Evolutionary conservation across 2,797 vertebrate species (phyloP), one percentile per base, ranked within the genome.

Genomic region (Anabacerthia variegaticeps): DNA sequence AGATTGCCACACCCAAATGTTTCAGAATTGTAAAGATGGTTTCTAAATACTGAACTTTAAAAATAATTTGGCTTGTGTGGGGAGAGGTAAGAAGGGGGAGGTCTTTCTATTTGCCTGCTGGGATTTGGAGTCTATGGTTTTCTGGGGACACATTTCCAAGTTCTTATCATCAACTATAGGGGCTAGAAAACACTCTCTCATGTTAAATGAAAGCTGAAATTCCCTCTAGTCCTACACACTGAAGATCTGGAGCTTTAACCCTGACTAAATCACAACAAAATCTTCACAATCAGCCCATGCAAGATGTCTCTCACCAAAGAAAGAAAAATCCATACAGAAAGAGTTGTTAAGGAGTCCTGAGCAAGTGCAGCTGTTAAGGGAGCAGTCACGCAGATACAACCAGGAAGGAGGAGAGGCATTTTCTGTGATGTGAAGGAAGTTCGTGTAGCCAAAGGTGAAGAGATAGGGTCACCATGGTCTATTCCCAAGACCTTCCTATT

Each of bases 41-140:
- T 93, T 93, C 71, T 88, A 92, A 92, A 94, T 86, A 86, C 36
- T 68, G 85, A 92, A 43, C 61, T 85, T 96, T 72, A 88, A 93
- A 94, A 92, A 88, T 94, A 92, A 86, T 80, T 75, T 48, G 9
- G 27, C 51, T 94, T 79, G 26, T 4, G 3, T 51, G 46, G 39
- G 43, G 66, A 81, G 12, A 43, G 76, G 28, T 71, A 65, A 65
- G 65, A 83, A 91, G 23, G 24, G 51, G 43, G 36, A 93, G 52
- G 61, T 48, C 74, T 85, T 92, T 55, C 43, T 91, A 30, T 77
- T 80, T 92, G 49, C 26, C 65, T 73, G 52, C 41, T 93, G 61
- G 54, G 46, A 85, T 90, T 84, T 59, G 21, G 32, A 94, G 49
- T 67, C 74, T 86, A 5, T 88, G 65, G 69, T 87, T 87, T 92